A percentile compares a stretch with the other conserved stretches of the same genome.
These are phyloP conservation scores for Tetranychus urticae DNA, from an alignment of 1,140 invertebrate genomes.

Conservation along the genomic window DNA sequence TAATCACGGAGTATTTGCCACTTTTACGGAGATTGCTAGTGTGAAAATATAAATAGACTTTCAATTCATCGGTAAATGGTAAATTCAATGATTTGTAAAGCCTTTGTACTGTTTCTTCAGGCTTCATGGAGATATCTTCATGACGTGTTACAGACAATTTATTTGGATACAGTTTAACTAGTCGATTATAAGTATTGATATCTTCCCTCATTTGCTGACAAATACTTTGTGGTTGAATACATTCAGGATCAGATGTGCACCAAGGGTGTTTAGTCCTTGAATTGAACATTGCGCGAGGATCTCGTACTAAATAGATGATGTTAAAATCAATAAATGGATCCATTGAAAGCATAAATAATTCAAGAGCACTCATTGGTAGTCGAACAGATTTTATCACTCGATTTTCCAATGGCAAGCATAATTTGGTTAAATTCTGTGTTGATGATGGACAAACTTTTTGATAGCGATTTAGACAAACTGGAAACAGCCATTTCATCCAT, in stretches of 20 bases:
- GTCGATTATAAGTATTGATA: neutral
- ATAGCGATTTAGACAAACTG: too few relatives aligned
- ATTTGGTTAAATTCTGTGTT: neutral
- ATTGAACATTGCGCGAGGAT: constrained; percentile 60
- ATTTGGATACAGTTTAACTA: neutral
- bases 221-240: neutral
- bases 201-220: neutral
- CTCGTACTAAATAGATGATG: constrained; percentile 48
- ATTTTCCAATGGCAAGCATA: neutral
- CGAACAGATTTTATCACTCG: neutral
- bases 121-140: neutral
- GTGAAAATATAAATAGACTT: neutral
- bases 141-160: neutral
- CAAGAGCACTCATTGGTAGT: neutral
- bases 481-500: too few relatives aligned
- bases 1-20: neutral
- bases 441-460: too few relatives aligned
- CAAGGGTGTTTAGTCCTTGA: constrained; percentile 56
- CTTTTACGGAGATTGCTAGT: neutral
- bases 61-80: neutral
- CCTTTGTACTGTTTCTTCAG: neutral
- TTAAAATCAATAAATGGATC: neutral
- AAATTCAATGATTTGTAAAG: neutral
- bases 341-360: neutral
- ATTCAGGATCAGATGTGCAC: constrained; percentile 38